phyloP scores from a whole-genome alignment of 2,888 invertebrate genomes.

The Pristionchus japonicus region DNA sequence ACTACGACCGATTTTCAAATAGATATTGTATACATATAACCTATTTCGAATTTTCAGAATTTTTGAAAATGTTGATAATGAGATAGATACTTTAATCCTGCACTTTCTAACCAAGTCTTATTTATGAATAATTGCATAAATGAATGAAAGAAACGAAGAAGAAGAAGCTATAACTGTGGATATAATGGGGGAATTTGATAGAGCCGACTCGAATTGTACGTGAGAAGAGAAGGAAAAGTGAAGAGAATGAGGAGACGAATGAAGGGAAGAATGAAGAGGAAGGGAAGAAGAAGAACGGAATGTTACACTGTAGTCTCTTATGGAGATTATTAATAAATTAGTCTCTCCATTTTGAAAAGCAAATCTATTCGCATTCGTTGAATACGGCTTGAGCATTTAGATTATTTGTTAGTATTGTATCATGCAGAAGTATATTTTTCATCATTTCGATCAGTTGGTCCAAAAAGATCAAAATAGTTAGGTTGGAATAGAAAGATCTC shows the following conservation, averaged over 20 bases:
- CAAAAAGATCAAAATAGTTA: neutral
- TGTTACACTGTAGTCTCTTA: neutral
- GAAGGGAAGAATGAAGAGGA: neutral
- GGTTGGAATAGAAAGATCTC: neutral
- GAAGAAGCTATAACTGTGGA: neutral
- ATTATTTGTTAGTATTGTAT: too few species aligned
- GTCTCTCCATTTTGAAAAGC: too few species aligned
- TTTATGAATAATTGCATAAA: neutral
- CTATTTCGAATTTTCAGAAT: too few species aligned
- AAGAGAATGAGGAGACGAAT: neutral
- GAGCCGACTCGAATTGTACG: neutral
- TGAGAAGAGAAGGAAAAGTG: conserved; percentile 23
- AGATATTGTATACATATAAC: too few species aligned
- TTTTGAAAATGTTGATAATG: too few species aligned
- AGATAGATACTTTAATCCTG: too few species aligned
- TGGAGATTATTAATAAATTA: neutral
- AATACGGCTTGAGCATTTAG: too few species aligned
- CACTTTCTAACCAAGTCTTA: neutral
- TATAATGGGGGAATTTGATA: neutral
- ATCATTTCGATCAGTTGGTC: neutral
- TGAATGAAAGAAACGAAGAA: neutral
- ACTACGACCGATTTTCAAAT: too few species aligned
- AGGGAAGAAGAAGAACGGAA: too few species aligned
- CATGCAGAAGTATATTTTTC: too few species aligned
- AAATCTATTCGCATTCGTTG: too few species aligned